Evolutionary conservation across 64 coral and sea anemone species (phyloP), one percentile per base, ranked within the genome.

Genomic region (Pocillopora damicornis): DNA sequence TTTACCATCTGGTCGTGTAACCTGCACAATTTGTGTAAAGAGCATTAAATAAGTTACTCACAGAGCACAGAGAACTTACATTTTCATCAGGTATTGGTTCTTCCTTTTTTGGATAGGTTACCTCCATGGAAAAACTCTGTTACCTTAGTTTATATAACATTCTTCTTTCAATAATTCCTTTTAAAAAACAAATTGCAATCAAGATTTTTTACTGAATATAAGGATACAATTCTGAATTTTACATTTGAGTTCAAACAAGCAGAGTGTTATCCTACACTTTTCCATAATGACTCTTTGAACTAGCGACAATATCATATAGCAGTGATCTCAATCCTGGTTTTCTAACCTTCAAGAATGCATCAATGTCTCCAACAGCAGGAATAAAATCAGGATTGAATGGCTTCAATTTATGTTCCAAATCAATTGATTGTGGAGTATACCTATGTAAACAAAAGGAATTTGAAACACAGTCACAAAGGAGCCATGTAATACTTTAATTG

Each of bases 371-470:
- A 74, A 98, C 95, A 74, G 97, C 91, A 60, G 97, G 97, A 37
- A 99, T 95, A 35, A 99, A 95, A 63, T 99, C 93, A 56, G 93
- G 93, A 88, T 95, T 99, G 45, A 99, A 99, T 15, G 97, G 97
- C 78, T 95, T 99, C 35, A 99, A 36, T 76, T 95, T 99, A 76
- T 95, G 93, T 76, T 99, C 93, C 65, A 99, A 88, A 16, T 98
- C 95, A 80, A 98, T 98, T 45, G 95, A 82, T 69, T 98, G 95
- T 13, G 92, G 92, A 13, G 95, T 98, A 23, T 99, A 95, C 79
- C 89, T 95, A 67, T 11, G 42, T 22, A 23, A 56, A 80, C 20
- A 74, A 17, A 34, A 18, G 35, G 60, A 16, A 68, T 56, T 35
- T 68, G 30, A 60, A n/a, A 56, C 1, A 7, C 57, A 18, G 4